Evolutionary conservation across 2,888 invertebrate genomes (phyloP), one percentile per base, ranked within the genome.

Genomic region (Tenthredo livida): DNA sequence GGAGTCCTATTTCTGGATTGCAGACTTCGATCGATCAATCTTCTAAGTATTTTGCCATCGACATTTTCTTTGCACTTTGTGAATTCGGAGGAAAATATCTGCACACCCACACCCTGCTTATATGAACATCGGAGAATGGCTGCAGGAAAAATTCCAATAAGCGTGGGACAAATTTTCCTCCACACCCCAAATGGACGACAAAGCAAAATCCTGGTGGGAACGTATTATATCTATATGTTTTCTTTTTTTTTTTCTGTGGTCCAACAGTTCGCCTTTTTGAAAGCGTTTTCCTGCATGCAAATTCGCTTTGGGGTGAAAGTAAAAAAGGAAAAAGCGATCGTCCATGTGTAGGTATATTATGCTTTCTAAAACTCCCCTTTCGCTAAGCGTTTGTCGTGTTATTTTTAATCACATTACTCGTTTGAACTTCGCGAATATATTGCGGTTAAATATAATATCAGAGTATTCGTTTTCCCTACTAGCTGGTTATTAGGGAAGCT

Each of bases 401-500:
- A 33, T 7, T 33, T 33, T 70, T 70, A n/a, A 70, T 70, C 70
- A 5, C 70, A 70, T 70, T 70, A 70, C 70, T 37, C 70, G 17
- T 7, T 37, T 33, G 37, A 33, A 70, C 37, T 61, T 21, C 25
- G 25, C 21, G n/a, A 61, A 61, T 61, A 61, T 10, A n/a, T 21
- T 61, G 61, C 61, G 61, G 70, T 37, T 1, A 10, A 17, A 33
- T 70, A 33, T 37, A 33, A 33, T 37, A 33, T 37, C 33, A 37
- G 70, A 25, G 17, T 12, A 70, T 37, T 37, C 29, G 25, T 67
- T 21, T 29, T 67, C 17, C 29, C 25, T 2, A 33, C 47, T 47
- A 47, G 3, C 47, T 47, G 67, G 67, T 33, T 10, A 25, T 29
- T 15, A 33, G 10, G 33, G 33, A 33, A 67, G 67, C 33, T 70